Evolutionary conservation across 2,888 invertebrate genomes (phyloP).

Genomic region (Alentia gelatinosa): DNA sequence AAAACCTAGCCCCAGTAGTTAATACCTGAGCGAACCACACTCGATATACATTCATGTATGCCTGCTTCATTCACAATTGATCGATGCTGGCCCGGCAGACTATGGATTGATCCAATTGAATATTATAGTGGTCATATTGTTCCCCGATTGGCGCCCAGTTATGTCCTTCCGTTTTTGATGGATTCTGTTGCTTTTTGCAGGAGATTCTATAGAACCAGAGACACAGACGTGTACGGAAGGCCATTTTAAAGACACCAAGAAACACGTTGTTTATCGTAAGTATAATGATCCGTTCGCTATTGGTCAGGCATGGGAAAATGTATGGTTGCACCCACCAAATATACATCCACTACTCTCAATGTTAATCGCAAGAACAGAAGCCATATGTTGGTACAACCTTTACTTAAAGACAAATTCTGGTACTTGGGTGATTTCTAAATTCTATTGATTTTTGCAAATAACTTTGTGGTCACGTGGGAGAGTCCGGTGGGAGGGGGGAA

Average conservation of each 20-base stretch:
- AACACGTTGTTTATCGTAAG: slow-evolving; percentile 39
- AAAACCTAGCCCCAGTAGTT: background rate
- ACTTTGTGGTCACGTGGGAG: too few species aligned
- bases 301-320: too few species aligned
- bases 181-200: background rate
- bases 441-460: too few species aligned
- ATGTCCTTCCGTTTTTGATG: background rate
- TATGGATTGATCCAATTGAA: background rate
- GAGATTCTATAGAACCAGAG: background rate
- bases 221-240: background rate
- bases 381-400: too few species aligned
- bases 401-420: too few species aligned
- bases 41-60: background rate
- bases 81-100: background rate
- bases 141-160: background rate
- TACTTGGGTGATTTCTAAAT: too few species aligned
- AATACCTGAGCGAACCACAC: background rate
- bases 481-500: too few species aligned
- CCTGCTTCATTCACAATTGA: background rate
- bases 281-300: too few species aligned
- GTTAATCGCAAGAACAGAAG: too few species aligned
- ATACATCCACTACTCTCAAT: too few species aligned
- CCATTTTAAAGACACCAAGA: slow-evolving; percentile 16
- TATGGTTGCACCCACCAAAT: too few species aligned
- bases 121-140: background rate